These are phyloP conservation scores for Pithys albifrons DNA, from an alignment of 2,113 vertebrate genomes.

Conservation along the genomic window DNA sequence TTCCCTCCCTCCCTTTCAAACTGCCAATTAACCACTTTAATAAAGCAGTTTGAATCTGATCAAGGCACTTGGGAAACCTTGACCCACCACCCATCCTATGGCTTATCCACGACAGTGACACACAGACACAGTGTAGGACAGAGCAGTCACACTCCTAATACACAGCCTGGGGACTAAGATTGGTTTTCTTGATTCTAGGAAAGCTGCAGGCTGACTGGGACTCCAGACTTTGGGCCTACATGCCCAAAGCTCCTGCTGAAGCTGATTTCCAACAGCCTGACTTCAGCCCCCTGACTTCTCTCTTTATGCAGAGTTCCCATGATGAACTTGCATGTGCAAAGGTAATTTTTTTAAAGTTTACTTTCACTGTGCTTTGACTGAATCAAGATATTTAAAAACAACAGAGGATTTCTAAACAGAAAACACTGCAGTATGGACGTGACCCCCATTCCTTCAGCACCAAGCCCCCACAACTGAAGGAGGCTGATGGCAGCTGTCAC, in stretches of 20 bases:
- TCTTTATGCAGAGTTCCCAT: neutral
- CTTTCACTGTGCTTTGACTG: neutral
- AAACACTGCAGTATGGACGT: neutral
- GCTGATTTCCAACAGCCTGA: neutral
- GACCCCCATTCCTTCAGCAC: neutral
- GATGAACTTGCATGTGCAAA: neutral
- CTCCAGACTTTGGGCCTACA: neutral
- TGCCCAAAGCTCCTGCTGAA: neutral
- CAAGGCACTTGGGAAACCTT: neutral
- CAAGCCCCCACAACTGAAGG: too few relatives aligned
- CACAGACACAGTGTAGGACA: fast-evolving
- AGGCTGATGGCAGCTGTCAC: neutral
- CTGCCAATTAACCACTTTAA: conserved; percentile 58
- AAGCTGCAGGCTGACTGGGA: neutral
- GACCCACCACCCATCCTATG: neutral
- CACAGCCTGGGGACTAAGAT: fast-evolving
- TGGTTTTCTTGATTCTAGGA: neutral
- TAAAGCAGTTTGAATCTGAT: conserved; percentile 46
- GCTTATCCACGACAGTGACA: neutral
- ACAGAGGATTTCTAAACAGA: neutral
- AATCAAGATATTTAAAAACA: neutral
- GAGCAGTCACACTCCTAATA: fast-evolving
- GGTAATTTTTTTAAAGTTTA: neutral
- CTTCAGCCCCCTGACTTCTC: neutral
- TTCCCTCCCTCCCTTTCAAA: conserved; percentile 7